Conservation (phyloP, 2,797 vertebrate species). For the Pipistrellus kuhlii region DNA sequence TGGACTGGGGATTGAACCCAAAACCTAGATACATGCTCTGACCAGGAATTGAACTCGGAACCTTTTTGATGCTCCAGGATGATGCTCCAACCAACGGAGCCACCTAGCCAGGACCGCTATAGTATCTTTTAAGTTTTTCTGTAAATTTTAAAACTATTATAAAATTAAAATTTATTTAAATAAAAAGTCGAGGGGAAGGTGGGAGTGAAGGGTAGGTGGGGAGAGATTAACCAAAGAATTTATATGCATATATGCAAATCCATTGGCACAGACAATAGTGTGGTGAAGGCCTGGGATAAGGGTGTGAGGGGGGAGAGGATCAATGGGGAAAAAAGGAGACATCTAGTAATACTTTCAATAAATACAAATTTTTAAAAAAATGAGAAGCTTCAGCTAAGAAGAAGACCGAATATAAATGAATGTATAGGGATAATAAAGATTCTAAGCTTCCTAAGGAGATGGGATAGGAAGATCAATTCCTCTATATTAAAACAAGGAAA, state of each 20-base stretch:
- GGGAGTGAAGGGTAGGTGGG: too few relatives aligned
- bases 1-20: background rate
- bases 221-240: too few relatives aligned
- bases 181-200: background rate
- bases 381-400: background rate
- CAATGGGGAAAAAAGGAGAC: too few relatives aligned
- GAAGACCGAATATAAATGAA: background rate
- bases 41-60: background rate
- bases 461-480: background rate
- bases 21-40: background rate
- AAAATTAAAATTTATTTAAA: conserved; percentile 41
- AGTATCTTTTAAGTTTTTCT: conserved; percentile 31
- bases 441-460: background rate
- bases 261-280: too few relatives aligned
- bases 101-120: background rate
- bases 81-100: background rate
- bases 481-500: conserved; percentile 32
- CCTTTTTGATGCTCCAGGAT: background rate
- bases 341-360: too few relatives aligned
- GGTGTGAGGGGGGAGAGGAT: too few relatives aligned
- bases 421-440: background rate
- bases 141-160: conserved; percentile 22
- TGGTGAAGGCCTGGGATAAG: too few relatives aligned
- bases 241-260: too few relatives aligned
- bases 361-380: too few relatives aligned